These are phyloP conservation scores for Agriopis marginaria DNA, from an alignment of 2,888 invertebrate genomes.

Conservation along the genomic window DNA sequence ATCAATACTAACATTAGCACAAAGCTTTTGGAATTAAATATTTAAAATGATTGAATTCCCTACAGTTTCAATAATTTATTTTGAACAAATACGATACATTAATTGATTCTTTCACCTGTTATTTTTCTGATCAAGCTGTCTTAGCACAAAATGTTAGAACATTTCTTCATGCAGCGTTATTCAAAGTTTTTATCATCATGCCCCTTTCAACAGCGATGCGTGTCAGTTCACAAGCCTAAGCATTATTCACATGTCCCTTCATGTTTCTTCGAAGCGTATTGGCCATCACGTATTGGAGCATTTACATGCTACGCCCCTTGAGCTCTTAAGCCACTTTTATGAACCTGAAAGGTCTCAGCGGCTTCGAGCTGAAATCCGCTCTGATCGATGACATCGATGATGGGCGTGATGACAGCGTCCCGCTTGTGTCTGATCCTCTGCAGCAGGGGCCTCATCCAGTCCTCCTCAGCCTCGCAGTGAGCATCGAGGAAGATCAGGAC, in stretches of 20 bases:
- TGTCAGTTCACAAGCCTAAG: not conserved
- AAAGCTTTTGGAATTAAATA: not conserved
- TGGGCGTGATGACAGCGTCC: conserved; percentile 94
- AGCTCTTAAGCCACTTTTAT: not conserved
- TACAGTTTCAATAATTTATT: not conserved
- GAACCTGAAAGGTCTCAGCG: conserved; percentile 71
- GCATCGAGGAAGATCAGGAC: conserved; percentile 96
- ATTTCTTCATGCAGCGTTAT: conserved; percentile 22
- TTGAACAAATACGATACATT: not conserved
- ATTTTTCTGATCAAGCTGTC: not conserved
- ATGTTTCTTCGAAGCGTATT: not conserved
- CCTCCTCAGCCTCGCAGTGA: conserved; percentile 93
- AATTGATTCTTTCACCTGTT: conserved; percentile 6
- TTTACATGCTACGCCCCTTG: not conserved
- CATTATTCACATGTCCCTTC: not conserved
- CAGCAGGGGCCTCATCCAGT: conserved; percentile 96
- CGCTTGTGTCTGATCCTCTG: conserved; percentile 88
- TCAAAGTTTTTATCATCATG: conserved; percentile 22
- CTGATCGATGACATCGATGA: conserved; percentile 96
- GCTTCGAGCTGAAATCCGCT: conserved; percentile 87
- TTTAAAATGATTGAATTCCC: not conserved
- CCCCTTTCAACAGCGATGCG: not conserved
- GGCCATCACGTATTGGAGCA: not conserved
- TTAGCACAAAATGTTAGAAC: not conserved
- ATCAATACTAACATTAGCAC: not conserved